Evolutionary conservation across 2,797 vertebrate genomes (phyloP).

Genomic region (Apogon talboti): DNA sequence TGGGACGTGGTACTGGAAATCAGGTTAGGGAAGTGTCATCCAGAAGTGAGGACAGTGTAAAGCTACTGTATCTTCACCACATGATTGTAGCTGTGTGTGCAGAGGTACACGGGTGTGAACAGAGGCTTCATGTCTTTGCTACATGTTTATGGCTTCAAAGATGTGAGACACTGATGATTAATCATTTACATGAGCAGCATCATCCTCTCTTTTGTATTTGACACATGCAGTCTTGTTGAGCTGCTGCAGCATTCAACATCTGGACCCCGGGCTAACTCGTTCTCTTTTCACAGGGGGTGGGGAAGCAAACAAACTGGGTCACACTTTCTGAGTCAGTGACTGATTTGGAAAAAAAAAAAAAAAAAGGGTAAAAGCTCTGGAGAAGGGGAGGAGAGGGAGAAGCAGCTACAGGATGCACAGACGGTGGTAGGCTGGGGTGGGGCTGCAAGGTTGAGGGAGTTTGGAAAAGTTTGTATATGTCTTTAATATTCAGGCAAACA

Average conservation of each 20-base stretch:
- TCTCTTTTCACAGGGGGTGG: constrained; percentile 53
- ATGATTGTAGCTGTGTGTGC: background rate
- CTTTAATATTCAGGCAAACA: constrained; percentile 13
- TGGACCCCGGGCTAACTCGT: constrained; percentile 49
- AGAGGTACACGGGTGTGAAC: background rate
- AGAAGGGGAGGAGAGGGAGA: constrained; percentile 22
- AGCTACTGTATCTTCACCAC: background rate
- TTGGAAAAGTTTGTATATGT: constrained; percentile 12
- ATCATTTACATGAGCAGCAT: constrained; percentile 8
- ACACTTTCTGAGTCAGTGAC: constrained; percentile 71
- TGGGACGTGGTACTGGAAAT: constrained; percentile 32
- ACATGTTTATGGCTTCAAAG: too few relatives aligned
- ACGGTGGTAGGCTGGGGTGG: constrained; percentile 11
- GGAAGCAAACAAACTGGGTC: constrained; percentile 70
- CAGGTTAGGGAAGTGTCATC: constrained; percentile 13
- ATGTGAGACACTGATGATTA: constrained; percentile 48
- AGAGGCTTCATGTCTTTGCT: constrained; percentile 6
- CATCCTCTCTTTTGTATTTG: constrained; percentile 18
- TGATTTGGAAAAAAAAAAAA: constrained; percentile 53
- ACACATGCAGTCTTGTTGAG: constrained; percentile 30
- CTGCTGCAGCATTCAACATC: constrained; percentile 54
- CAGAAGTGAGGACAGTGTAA: constrained; percentile 26
- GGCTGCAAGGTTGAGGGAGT: constrained; percentile 18
- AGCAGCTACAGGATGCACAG: constrained; percentile 31
- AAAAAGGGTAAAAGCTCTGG: constrained; percentile 49